A percentile compares a stretch with the other conserved stretches of the same genome.
Conservation (phyloP, 2,888 invertebrate genomes). For the Ophion ellenae region DNA sequence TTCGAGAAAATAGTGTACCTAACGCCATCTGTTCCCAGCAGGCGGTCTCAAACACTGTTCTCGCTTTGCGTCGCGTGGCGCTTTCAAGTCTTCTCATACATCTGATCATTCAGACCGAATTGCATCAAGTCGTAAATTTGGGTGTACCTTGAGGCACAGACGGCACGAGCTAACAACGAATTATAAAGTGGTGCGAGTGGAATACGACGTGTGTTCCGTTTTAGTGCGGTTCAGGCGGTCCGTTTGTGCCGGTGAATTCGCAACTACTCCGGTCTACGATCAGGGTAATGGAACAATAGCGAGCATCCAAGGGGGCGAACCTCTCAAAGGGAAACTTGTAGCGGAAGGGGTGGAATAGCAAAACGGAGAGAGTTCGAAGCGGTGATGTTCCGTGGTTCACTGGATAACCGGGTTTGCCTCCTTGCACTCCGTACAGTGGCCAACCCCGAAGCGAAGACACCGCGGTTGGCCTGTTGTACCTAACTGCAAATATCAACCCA, state of each 20-base stretch:
- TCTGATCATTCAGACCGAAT: not conserved
- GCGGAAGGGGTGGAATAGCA: conserved; percentile 22
- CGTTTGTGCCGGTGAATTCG: conserved; percentile 30
- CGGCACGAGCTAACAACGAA: not conserved
- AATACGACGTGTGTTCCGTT: conserved; percentile 25
- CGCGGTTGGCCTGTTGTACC: conserved; percentile 50
- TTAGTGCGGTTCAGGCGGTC: conserved; percentile 42
- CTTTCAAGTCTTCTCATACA: not conserved
- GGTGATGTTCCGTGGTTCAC: conserved; percentile 46
- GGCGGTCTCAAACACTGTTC: no score
- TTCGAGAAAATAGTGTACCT: no score
- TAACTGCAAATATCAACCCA: conserved; percentile 39
- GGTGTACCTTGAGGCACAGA: not conserved
- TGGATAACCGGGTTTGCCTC: conserved; percentile 37
- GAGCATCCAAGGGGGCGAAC: not conserved
- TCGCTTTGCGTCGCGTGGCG: no score
- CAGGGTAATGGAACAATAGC: conserved; percentile 37
- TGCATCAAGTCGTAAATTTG: not conserved
- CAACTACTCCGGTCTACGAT: conserved; percentile 33
- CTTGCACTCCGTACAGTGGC: conserved; percentile 41
- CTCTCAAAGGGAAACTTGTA: conserved; percentile 51
- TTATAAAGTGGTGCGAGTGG: conserved; percentile 19
- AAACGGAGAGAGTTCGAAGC: conserved; percentile 34
- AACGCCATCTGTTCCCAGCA: no score
- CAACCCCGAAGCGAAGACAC: conserved; percentile 51